Conservation (phyloP, 2,113 vertebrate species). For the Hemiprocne comata region DNA sequence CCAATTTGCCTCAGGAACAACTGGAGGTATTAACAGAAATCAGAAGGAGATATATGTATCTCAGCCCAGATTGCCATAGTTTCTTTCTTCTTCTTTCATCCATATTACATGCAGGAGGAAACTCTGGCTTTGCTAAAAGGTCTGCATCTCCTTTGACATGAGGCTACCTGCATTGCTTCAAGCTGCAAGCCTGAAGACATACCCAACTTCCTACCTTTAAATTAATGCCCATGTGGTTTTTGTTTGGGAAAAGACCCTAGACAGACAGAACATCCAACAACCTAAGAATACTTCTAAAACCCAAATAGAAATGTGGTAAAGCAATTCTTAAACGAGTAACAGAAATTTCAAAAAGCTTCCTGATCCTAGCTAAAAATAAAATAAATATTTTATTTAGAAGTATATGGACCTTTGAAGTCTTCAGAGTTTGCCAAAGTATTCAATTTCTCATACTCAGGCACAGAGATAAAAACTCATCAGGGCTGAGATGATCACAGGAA, state of each 20-base stretch:
- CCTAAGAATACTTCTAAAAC: not conserved
- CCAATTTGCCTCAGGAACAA: not conserved
- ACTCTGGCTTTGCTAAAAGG: not conserved
- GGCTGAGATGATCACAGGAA: conserved; percentile 61
- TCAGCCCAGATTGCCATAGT: not conserved
- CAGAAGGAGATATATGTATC: not conserved
- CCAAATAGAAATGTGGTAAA: not conserved
- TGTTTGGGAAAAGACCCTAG: not conserved
- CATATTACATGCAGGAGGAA: not conserved
- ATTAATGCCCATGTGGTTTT: not conserved
- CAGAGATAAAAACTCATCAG: conserved; percentile 51
- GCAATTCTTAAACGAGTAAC: not conserved
- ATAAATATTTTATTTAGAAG: conserved; percentile 43
- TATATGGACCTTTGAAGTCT: conserved; percentile 29
- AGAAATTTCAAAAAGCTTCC: conserved; percentile 11
- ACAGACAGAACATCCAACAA: not conserved
- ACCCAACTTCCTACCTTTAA: not conserved
- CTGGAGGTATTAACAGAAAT: not conserved
- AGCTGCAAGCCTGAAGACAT: not conserved
- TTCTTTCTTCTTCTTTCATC: not conserved
- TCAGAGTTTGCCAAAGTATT: conserved; percentile 47
- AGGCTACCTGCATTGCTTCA: not conserved
- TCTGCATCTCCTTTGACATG: not conserved
- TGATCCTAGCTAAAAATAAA: conserved; percentile 43
- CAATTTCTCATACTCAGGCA: conserved; percentile 46